Evolutionary conservation across 2,888 invertebrate species (phyloP), one percentile per base, ranked within the genome.

Genomic region (Zeuzera pyrina): DNA sequence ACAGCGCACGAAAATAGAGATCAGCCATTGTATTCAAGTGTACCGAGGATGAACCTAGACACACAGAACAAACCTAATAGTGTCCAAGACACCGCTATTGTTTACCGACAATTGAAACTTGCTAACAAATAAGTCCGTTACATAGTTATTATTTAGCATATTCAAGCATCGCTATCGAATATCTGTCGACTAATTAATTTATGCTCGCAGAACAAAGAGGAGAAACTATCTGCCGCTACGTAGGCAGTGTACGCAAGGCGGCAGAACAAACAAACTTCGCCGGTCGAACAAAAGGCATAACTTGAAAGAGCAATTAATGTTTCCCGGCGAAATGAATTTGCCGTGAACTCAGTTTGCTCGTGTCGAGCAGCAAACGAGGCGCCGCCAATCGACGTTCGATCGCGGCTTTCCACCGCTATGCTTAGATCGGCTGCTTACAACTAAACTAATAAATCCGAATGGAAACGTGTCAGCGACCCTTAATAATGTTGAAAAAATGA

Each of bases 291-390:
- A 47, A 47, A 47, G 54, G 47, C 46, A 46, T 46, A 54, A 57
- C 45, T 55, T 48, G 33, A 39, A 49, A 44, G 37, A 49, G 44
- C 53, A 53, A 56, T 56, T 56, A 52, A 45, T 56, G 49, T 56
- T 48, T 42, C 43, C 33, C 33, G 33, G 30, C 44, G 41, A 40
- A 43, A 46, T 42, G 45, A 44, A 39, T 40, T 46, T 44, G 33
- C 33, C 33, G 25, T 25, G 12, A 25, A 25, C 25, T 39, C 22
- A 30, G 36, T 36, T 36, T 33, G 30, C 26, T 28, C 19, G 31
- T 35, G 31, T 29, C 24, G 24, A 19, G 10, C 15, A 5, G 27
- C 13, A 19, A 7, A 4, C 29, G 24, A 16, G 19, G n/a, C 6
- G 29, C 7, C 7, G 1, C 7, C 10, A 24, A n/a, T n/a, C n/a